Base-by-base conservation (phyloP, 2,113 vertebrate species). In the Cariama cristata region DNA sequence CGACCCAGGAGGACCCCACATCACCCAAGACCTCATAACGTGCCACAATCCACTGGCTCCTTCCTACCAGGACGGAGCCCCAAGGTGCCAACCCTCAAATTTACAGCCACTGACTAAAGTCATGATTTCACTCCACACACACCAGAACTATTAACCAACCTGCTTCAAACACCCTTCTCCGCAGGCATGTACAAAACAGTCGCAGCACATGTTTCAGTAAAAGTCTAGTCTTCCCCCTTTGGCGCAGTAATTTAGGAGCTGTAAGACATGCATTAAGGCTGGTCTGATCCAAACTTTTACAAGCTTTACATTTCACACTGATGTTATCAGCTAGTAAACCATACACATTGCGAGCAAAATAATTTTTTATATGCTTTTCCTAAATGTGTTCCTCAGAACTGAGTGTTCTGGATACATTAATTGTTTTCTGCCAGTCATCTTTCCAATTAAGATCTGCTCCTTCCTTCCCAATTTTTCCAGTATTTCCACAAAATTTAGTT, bases 301-400 rank as follows among this genome's bases (percentile, higher is more conserved):
- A 96, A 77, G 94, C 89, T 90, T 90, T 93, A 91, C 62, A 79
- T 83, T 96, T 97, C 93, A 90, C 89, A 80, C 91, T 85, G 96
- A 97, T 94, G 87, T 91, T 97, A 97, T 97, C 95, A 93, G 81
- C 45, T 74, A 93, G 33, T 95, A 95, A 97, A 95, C 86, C 86
- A 88, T 33, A 53, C 62, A 45, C n/a, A 76, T 18, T 45, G 47
- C 55, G 94, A 88, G 71, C 30, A 88, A 63, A 94, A 85, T 38
- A 85, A 53, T 80, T 83, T 88, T 86, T 91, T 74, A 40, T 71
- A 60, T 47, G 77, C 80, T 88, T 95, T 87, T 87, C 67, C 81
- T 96, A 32, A 33, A 80, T 28, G 66, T 26, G 9, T 69, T 97
- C 74, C 67, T 94, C 45, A 56, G 62, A 93, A 69, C 35, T 42